These are phyloP conservation scores for Empidonax alnorum DNA, from an alignment of 2,113 vertebrate species.

Conservation along the genomic window DNA sequence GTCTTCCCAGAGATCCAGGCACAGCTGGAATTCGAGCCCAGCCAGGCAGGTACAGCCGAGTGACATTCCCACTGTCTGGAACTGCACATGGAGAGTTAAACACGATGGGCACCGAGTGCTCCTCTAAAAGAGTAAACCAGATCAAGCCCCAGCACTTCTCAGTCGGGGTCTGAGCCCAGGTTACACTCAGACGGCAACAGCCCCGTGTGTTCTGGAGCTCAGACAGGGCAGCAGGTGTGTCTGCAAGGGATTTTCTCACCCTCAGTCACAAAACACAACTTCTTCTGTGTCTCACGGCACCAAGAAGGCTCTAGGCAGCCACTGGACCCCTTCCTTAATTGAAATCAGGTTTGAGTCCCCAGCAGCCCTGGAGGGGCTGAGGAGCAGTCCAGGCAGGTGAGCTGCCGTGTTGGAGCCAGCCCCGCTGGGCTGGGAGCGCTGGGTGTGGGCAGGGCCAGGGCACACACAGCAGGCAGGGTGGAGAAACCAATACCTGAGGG, in stretches of 20 bases:
- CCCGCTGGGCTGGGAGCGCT: no score
- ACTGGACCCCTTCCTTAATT: background rate
- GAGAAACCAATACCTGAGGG: background rate
- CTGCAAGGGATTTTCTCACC: rapidly evolving
- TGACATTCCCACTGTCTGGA: rapidly evolving
- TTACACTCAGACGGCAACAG: background rate
- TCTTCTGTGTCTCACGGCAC: background rate
- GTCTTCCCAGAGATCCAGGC: background rate
- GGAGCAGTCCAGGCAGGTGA: no score
- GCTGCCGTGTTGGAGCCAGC: no score
- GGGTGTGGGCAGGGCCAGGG: no score
- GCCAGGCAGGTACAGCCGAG: rapidly evolving
- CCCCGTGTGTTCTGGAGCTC: no score
- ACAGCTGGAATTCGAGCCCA: background rate
- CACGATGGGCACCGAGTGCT: rapidly evolving
- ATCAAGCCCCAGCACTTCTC: background rate
- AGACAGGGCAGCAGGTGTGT: rapidly evolving
- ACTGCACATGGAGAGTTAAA: background rate
- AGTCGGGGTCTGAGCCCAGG: background rate
- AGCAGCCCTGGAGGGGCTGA: no score
- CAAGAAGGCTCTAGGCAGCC: background rate
- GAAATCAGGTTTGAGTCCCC: background rate
- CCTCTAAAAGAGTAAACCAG: background rate
- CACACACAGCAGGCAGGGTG: background rate
- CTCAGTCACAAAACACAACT: background rate